phyloP scores from a whole-genome alignment of 2,888 invertebrate genomes.

The Agrochola lychnidis region DNA sequence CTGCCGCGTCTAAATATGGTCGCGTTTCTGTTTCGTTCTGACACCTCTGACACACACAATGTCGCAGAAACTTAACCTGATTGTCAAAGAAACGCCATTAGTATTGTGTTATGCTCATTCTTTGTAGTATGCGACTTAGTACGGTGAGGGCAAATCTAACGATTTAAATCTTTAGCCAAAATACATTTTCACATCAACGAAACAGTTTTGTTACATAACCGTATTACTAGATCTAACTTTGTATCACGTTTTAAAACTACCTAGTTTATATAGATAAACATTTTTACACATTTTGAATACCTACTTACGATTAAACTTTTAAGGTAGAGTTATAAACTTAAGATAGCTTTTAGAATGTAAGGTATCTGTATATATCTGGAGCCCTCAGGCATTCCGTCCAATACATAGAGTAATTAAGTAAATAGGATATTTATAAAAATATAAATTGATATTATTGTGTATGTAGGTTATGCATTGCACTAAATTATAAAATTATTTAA shows the following conservation, averaged over 20 bases:
- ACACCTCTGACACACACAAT: background rate
- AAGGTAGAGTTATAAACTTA: conserved; percentile 12
- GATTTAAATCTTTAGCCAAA: background rate
- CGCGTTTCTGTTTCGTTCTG: background rate
- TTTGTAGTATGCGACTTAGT: no score
- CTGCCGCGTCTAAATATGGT: background rate
- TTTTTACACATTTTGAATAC: conserved; percentile 38
- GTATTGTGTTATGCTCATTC: no score
- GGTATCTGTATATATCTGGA: conserved; percentile 72
- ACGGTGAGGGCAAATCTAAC: background rate
- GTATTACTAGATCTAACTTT: conserved; percentile 17
- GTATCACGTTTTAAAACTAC: conserved; percentile 30
- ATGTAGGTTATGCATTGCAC: background rate
- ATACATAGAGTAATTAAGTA: conserved; percentile 57
- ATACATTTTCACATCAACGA: conserved; percentile 8
- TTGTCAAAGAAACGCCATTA: background rate
- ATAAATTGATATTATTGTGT: conserved; percentile 13
- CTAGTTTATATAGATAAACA: background rate
- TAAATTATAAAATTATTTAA: conserved; percentile 15
- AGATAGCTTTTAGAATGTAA: conserved; percentile 38
- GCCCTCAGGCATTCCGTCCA: conserved; percentile 87
- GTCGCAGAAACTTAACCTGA: background rate
- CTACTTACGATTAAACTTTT: conserved; percentile 16
- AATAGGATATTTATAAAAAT: conserved; percentile 27
- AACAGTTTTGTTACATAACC: conserved; percentile 7